A percentile compares a stretch with the other conserved stretches of the same genome.
Conservation (phyloP, 1,140 invertebrate genomes). For the Bombus polaris region DNA sequence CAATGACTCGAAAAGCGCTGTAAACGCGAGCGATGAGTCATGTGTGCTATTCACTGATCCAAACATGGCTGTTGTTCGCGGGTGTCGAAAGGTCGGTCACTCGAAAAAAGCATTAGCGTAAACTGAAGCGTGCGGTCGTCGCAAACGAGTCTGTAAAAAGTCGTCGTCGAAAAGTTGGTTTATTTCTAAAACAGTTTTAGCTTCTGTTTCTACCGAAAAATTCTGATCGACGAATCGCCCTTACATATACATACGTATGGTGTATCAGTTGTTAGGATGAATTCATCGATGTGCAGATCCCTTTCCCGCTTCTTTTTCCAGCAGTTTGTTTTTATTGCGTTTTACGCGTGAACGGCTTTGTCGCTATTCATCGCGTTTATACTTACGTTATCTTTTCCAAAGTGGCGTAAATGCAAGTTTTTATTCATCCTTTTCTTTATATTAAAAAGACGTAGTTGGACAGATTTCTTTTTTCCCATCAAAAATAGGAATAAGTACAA, state of each 20-base stretch:
- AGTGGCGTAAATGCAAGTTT: too few relatives aligned
- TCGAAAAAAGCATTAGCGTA: conserved; percentile 26
- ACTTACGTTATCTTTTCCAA: too few relatives aligned
- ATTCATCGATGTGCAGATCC: not conserved
- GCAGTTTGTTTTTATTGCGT: too few relatives aligned
- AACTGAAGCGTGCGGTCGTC: not conserved
- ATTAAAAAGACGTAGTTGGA: too few relatives aligned
- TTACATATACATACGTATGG: not conserved
- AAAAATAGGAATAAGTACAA: too few relatives aligned
- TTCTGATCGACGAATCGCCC: too few relatives aligned
- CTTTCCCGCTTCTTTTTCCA: too few relatives aligned
- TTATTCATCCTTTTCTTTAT: too few relatives aligned
- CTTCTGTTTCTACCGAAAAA: not conserved
- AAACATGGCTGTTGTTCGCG: not conserved
- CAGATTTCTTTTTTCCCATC: too few relatives aligned
- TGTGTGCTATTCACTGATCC: conserved; percentile 5
- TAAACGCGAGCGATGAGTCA: not conserved
- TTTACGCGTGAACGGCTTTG: too few relatives aligned
- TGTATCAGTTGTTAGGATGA: not conserved
- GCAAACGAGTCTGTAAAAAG: not conserved
- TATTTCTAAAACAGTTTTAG: not conserved
- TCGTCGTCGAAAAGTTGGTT: not conserved
- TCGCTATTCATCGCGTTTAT: too few relatives aligned
- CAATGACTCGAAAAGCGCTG: not conserved
- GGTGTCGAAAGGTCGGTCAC: not conserved